Evolutionary conservation across 2,113 vertebrate genomes (phyloP).

Genomic region (Vireo altiloquus): DNA sequence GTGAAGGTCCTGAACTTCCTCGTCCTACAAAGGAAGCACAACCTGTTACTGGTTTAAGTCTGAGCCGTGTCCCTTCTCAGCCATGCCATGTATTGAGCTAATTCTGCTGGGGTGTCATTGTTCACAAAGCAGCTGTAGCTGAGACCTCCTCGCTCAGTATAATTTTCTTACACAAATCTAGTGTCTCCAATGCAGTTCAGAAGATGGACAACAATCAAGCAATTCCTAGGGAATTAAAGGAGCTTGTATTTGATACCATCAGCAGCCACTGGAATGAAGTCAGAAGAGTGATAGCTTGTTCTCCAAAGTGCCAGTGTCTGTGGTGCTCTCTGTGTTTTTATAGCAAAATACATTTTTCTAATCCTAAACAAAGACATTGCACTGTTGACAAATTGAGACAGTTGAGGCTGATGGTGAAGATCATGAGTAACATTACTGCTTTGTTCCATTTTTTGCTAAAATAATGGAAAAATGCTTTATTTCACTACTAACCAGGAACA

Average conservation of each 20-base stretch:
- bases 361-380: background rate
- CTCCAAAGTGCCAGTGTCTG: background rate
- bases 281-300: background rate
- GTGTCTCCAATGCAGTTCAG: background rate
- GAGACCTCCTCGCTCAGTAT: background rate
- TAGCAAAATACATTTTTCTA: background rate
- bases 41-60: background rate
- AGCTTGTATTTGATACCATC: background rate
- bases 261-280: background rate
- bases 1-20: slow-evolving; percentile 73
- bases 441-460: background rate
- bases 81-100: accelerated
- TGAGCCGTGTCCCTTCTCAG: background rate
- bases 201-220: background rate
- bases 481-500: background rate
- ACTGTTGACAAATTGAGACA: background rate
- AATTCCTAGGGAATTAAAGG: background rate
- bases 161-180: background rate
- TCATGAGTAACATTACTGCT: background rate
- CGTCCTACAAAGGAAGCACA: slow-evolving; percentile 66
- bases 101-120: background rate
- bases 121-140: background rate
- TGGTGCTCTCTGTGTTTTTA: background rate
- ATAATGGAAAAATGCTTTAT: background rate
- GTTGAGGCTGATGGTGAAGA: background rate